Evolutionary conservation across 2,113 vertebrate genomes (phyloP).

Genomic region (Centropus bengalensis): DNA sequence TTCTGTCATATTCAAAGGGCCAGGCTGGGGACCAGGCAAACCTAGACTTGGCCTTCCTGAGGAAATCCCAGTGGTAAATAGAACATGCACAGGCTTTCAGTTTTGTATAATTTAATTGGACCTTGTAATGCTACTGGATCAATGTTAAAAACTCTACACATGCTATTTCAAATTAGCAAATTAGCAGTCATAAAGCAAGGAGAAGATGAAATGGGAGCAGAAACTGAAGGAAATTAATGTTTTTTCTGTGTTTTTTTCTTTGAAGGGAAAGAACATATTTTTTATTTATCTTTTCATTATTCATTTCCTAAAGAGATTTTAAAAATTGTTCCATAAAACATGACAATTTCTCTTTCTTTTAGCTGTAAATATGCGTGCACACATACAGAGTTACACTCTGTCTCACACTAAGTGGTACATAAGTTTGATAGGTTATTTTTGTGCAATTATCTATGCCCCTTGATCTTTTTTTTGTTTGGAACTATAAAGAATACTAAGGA

Average conservation of each 20-base stretch:
- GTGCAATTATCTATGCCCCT: background rate
- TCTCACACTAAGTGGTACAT: background rate
- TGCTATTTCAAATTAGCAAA: conserved; percentile 51
- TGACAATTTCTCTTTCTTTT: background rate
- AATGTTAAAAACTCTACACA: conserved; percentile 34
- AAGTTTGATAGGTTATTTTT: background rate
- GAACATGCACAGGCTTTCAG: conserved; percentile 61
- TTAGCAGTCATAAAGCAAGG: conserved; percentile 11
- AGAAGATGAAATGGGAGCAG: conserved; percentile 20
- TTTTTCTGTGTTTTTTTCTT: conserved; percentile 3
- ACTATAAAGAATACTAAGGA: background rate
- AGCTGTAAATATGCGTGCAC: background rate
- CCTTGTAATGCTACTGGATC: conserved; percentile 31
- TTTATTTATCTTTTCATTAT: conserved; percentile 17
- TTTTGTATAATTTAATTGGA: conserved; percentile 31
- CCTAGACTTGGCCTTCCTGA: conserved; percentile 84
- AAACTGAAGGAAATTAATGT: conserved; percentile 37
- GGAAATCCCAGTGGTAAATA: conserved; percentile 84
- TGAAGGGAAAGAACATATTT: background rate
- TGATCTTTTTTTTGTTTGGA: background rate
- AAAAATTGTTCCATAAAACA: background rate
- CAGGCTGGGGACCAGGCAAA: conserved; percentile 91
- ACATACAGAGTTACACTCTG: background rate
- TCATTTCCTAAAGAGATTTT: conserved; percentile 49
- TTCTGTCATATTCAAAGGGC: conserved; percentile 88